Percentiles rank a stretch among this genome's conserved stretches.
Evolutionary conservation across 2,113 vertebrate species (phyloP).

Genomic region (Piaya cayana): DNA sequence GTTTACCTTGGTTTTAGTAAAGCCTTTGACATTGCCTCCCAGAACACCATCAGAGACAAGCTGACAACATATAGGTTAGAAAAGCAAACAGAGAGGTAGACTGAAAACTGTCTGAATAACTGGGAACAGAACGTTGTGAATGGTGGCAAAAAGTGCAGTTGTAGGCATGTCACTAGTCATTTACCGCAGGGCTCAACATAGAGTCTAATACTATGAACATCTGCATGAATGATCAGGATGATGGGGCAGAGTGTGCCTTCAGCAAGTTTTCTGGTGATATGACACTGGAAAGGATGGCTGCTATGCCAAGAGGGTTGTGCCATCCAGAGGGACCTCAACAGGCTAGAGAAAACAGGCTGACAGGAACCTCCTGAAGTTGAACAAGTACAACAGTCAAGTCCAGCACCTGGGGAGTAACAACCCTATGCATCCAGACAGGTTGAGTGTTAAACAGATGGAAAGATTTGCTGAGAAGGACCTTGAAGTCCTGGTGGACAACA

Average conservation of each 20-base stretch:
- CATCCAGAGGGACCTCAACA: background rate
- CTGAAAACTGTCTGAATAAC: background rate
- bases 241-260: background rate
- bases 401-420: fast-evolving
- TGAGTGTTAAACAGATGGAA: background rate
- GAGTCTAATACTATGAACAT: background rate
- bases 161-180: background rate
- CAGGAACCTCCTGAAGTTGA: background rate
- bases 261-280: background rate
- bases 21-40: background rate
- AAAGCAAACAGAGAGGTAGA: background rate
- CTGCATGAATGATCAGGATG: background rate
- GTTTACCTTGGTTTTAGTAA: background rate
- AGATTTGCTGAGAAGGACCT: background rate
- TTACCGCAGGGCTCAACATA: background rate
- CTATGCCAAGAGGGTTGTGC: background rate
- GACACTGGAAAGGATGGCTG: background rate
- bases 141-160: background rate
- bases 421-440: fast-evolving
- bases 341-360: background rate
- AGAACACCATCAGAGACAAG: background rate
- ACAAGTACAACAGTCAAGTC: background rate
- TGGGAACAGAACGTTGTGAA: background rate
- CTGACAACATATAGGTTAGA: background rate
- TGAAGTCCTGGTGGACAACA: background rate